A percentile compares a stretch with the other conserved stretches of the same genome.
Conservation (phyloP, 2,797 vertebrate genomes). For the Ctenopoma kingsleyae region DNA sequence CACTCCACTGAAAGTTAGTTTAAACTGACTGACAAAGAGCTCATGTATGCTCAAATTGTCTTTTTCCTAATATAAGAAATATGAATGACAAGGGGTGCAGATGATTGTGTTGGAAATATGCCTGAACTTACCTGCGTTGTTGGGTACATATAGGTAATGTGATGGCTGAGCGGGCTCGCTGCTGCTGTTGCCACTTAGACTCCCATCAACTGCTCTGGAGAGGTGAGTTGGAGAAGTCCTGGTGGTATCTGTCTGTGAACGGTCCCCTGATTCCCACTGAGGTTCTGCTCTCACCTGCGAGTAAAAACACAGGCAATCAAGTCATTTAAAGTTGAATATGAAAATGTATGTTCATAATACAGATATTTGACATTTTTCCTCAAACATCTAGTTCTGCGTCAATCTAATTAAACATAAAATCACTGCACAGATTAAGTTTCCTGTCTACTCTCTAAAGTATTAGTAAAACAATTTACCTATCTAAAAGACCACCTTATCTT, state of each 20-base stretch:
- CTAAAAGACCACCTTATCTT: neutral
- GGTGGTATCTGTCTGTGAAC: constrained; percentile 10
- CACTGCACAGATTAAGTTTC: neutral
- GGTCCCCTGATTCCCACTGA: neutral
- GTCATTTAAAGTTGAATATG: neutral
- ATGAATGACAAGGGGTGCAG: no score
- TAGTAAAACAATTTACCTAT: neutral
- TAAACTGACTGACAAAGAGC: no score
- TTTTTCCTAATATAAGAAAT: no score
- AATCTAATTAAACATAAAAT: no score
- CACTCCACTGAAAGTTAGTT: no score
- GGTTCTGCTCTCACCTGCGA: constrained; percentile 31
- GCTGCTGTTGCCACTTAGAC: neutral
- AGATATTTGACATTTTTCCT: neutral
- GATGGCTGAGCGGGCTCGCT: constrained; percentile 58
- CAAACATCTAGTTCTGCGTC: neutral
- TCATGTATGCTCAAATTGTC: no score
- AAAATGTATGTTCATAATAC: neutral
- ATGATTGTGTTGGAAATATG: neutral
- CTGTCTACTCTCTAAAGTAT: neutral
- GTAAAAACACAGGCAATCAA: neutral
- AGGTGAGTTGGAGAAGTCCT: constrained; percentile 15
- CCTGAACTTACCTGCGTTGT: constrained; percentile 84
- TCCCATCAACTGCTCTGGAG: constrained; percentile 7
- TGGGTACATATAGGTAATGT: constrained; percentile 90